Percentiles rank a stretch among this genome's conserved stretches.
Evolutionary conservation across 2,888 invertebrate genomes (phyloP).

Genomic region (Arrhopalites spinosus): DNA sequence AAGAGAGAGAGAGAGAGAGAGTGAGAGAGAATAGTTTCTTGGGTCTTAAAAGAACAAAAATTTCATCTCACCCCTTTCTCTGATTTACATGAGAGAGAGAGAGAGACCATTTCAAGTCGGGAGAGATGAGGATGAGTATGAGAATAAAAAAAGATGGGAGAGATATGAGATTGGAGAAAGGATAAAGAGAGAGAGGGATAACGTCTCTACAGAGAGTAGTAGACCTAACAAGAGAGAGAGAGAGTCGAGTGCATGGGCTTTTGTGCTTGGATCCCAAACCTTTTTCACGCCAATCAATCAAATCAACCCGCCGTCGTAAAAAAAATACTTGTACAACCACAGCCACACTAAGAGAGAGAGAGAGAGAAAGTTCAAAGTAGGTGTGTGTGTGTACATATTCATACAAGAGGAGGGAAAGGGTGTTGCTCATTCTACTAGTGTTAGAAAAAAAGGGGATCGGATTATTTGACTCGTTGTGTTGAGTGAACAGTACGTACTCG

Average conservation of each 20-base stretch:
- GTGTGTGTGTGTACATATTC: background rate
- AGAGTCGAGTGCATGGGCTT: background rate
- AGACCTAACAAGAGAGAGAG: background rate
- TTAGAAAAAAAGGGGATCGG: background rate
- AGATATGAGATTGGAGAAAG: background rate
- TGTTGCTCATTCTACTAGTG: background rate
- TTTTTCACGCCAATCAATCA: slow-evolving; percentile 36
- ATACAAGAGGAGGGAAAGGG: background rate
- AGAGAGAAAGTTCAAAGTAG: background rate
- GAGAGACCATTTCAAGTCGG: background rate
- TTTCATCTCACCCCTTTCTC: background rate
- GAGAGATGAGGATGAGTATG: background rate
- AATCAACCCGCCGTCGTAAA: slow-evolving; percentile 22
- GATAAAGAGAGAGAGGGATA: background rate
- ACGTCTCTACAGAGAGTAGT: too few relatives aligned
- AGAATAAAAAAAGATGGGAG: background rate
- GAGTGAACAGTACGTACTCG: background rate
- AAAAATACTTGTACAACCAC: background rate
- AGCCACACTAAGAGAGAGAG: too few relatives aligned
- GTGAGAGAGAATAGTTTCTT: too few relatives aligned
- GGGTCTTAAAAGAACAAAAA: background rate
- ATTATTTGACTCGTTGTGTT: slow-evolving; percentile 9
- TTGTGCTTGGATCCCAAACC: slow-evolving; percentile 17
- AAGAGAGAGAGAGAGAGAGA: too few relatives aligned
- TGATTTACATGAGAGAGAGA: background rate